Evolutionary conservation across 1,140 invertebrate genomes (phyloP), one percentile per base, ranked within the genome.

Genomic region (Leptinotarsa undecemlineata): DNA sequence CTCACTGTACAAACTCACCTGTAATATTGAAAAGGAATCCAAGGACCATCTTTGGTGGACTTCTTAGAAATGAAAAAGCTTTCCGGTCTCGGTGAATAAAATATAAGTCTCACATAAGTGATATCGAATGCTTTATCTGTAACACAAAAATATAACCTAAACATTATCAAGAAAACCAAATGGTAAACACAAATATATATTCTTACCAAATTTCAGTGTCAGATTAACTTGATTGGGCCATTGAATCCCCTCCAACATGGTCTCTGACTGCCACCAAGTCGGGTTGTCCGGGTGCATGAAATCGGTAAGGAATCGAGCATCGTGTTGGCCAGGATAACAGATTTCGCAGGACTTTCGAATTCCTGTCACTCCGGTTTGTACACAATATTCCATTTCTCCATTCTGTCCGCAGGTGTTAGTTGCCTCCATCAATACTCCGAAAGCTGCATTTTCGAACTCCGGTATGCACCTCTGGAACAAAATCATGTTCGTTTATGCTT

Each of bases 241-340:
- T 83, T 98, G 94, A n/a, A 98, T 93, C n/a, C 91, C 93, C 80
- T 99, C 95, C 76, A 90, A 90, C 95, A 99, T 98, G 0, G 98
- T 99, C 81, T 98, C 95, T 2, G 96, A 98, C 83, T 99, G 98
- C 98, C 98, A 99, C 96, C 96, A 99, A 0, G 98, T 98, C 76
- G 92, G 91, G 83, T 96, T 95, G 64, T 95, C 92, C 76, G 94
- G 91, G 80, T 92, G 91, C 77, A 97, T 94, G 80, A 95, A 90
- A 85, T 99, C 98, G 0, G 96, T 98, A 67, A 99, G 87, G 83
- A 90, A 96, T 19, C 88, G 84, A 1, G 94, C 89, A 3, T 92
- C 91, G 86, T 97, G 95, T 69, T 92, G 88, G 1, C 89, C 89
- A 1, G 83, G 74, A 81, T 88, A 81, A 80, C 92, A 93, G 23